Evolutionary conservation across 2,888 invertebrate genomes (phyloP).

Genomic region (Hydriomena furcata): DNA sequence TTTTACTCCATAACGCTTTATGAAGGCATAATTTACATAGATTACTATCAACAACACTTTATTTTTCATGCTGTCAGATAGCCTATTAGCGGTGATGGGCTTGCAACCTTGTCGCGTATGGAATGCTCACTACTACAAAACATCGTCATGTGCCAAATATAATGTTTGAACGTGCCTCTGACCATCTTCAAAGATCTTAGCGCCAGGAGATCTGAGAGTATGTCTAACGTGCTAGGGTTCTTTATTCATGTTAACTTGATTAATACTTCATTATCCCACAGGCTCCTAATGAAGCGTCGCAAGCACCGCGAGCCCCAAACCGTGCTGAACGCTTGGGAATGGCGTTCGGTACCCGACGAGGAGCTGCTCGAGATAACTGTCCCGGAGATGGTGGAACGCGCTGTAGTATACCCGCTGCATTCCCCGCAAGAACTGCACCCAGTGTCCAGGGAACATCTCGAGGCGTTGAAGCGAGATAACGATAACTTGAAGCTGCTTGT

Average conservation of each 20-base stretch:
- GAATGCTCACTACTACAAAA: too few relatives aligned
- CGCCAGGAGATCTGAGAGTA: too few relatives aligned
- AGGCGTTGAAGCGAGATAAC: conserved; percentile 54
- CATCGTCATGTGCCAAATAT: too few relatives aligned
- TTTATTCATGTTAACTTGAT: background rate
- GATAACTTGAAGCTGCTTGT: conserved; percentile 59
- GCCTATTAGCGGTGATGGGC: too few relatives aligned
- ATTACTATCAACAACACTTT: too few relatives aligned
- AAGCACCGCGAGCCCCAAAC: conserved; percentile 53
- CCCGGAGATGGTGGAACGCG: conserved; percentile 58
- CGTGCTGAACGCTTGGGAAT: conserved; percentile 66
- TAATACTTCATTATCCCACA: conserved; percentile 3
- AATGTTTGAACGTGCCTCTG: too few relatives aligned
- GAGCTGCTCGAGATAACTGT: conserved; percentile 64
- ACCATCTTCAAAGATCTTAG: too few relatives aligned
- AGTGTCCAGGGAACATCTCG: conserved; percentile 47
- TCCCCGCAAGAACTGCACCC: conserved; percentile 62
- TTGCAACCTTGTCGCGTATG: too few relatives aligned
- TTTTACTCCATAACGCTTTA: too few relatives aligned
- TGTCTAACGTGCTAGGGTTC: too few relatives aligned
- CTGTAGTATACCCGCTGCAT: conserved; percentile 69
- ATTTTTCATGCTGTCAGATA: too few relatives aligned
- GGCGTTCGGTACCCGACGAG: conserved; percentile 60
- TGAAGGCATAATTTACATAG: too few relatives aligned
- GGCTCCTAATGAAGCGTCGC: conserved; percentile 63